Conservation (phyloP, 2,888 invertebrate genomes). For the Mythimna vitellina region DNA sequence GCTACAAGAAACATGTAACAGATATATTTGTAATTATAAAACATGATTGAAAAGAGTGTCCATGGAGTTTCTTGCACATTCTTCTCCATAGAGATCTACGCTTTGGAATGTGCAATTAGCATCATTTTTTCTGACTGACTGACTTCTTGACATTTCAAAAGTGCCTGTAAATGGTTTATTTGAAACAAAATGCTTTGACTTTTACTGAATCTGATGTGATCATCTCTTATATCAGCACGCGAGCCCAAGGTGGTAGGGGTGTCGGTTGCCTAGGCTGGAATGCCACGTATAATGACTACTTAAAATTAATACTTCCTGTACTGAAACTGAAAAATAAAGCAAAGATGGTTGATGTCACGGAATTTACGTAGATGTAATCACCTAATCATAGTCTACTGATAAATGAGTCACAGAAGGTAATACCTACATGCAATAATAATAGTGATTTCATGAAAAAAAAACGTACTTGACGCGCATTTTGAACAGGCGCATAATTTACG, state of each 20-base stretch:
- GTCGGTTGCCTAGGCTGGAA: not conserved
- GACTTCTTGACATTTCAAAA: too few relatives aligned
- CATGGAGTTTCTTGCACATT: too few relatives aligned
- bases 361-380: slow-evolving; percentile 54
- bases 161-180: too few relatives aligned
- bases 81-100: too few relatives aligned
- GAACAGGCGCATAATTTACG: slow-evolving; percentile 1
- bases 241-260: not conserved
- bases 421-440: slow-evolving; percentile 6
- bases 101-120: too few relatives aligned
- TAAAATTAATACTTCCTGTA: not conserved
- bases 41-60: too few relatives aligned
- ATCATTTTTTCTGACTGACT: too few relatives aligned
- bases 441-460: slow-evolving; percentile 21
- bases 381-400: slow-evolving; percentile 49
- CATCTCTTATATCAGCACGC: too few relatives aligned
- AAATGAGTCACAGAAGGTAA: slow-evolving; percentile 51
- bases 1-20: too few relatives aligned
- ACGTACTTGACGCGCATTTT: not conserved
- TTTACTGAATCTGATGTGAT: not conserved
- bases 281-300: too few relatives aligned
- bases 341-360: slow-evolving; percentile 55
- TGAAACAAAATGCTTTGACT: too few relatives aligned
- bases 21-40: too few relatives aligned
- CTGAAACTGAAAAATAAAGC: slow-evolving; percentile 34